Evolutionary conservation across 2,888 invertebrate genomes (phyloP).

Genomic region (Drosophila testacea): DNA sequence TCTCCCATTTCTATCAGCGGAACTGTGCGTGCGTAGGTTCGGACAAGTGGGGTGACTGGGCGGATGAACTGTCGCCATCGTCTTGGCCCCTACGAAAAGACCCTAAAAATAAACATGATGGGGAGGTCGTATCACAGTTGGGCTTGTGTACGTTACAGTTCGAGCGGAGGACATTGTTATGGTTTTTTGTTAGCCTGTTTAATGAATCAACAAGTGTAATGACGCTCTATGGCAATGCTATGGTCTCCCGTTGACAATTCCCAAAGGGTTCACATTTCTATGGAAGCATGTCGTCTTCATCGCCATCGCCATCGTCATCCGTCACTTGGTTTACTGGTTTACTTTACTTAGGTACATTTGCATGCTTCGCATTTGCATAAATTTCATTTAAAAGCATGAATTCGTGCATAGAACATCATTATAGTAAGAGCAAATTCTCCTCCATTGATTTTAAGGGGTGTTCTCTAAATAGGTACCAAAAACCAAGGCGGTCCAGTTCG

Average conservation of each 20-base stretch:
- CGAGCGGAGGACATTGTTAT: conserved; percentile 20
- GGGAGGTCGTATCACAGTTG: conserved; percentile 16
- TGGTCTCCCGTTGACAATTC: conserved; percentile 9
- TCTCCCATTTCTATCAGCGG: background rate
- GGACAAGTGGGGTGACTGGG: background rate
- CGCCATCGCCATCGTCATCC: background rate
- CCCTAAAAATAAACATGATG: conserved; percentile 57
- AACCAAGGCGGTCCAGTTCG: conserved; percentile 9
- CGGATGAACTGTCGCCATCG: conserved; percentile 40
- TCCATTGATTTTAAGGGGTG: background rate
- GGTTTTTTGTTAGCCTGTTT: conserved; percentile 28
- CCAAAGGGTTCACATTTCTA: conserved; percentile 27
- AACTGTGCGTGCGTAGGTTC: conserved; percentile 2
- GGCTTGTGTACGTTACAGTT: conserved; percentile 1
- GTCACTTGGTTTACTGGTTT: background rate
- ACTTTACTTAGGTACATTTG: conserved; percentile 27
- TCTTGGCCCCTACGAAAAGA: conserved; percentile 26
- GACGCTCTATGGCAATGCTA: conserved; percentile 16
- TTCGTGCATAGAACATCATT: conserved; percentile 29
- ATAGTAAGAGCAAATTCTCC: background rate
- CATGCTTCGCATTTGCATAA: conserved; percentile 60
- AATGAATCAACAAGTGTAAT: conserved; percentile 68
- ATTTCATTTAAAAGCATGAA: conserved; percentile 45
- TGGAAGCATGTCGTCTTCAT: background rate
- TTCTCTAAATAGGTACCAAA: background rate